These are phyloP conservation scores for Cylindroiulus punctatus DNA, from an alignment of 2,888 invertebrate genomes.

Conservation along the genomic window DNA sequence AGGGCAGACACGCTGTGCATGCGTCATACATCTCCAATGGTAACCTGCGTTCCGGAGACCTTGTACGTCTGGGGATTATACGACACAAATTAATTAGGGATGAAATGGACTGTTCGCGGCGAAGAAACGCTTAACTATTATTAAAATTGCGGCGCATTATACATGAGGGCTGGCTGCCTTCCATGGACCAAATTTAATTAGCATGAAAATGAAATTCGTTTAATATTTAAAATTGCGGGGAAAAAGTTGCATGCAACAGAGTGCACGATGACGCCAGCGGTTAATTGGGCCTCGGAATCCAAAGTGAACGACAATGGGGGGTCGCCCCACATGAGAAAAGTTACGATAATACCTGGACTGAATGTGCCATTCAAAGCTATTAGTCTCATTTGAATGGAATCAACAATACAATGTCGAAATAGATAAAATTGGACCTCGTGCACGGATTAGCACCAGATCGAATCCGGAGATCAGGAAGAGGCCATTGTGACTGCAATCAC, in stretches of 20 bases:
- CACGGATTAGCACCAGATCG: constrained; percentile 3
- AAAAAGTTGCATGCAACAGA: neutral
- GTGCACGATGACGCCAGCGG: constrained; percentile 16
- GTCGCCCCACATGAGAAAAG: neutral
- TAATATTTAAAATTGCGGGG: constrained; percentile 22
- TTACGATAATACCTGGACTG: constrained; percentile 35
- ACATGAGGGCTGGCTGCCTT: constrained; percentile 33
- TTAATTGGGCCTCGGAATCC: neutral
- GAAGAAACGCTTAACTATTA: constrained; percentile 41
- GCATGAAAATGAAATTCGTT: constrained; percentile 47
- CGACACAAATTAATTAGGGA: constrained; percentile 40
- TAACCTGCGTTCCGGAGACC: neutral
- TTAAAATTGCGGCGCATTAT: constrained; percentile 21
- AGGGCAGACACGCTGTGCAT: neutral
- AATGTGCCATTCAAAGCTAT: constrained; percentile 13
- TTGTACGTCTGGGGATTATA: constrained; percentile 6
- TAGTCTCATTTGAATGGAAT: neutral
- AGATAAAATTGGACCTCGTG: neutral
- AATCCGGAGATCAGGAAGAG: constrained; percentile 13
- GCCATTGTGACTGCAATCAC: neutral
- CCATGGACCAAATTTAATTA: constrained; percentile 26
- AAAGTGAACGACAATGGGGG: constrained; percentile 23
- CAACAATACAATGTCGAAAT: constrained; percentile 16
- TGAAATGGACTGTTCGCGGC: constrained; percentile 18
- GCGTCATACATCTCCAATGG: neutral